Conservation (phyloP, 2,113 vertebrate species). For the Tenebrosternarchus preto region DNA sequence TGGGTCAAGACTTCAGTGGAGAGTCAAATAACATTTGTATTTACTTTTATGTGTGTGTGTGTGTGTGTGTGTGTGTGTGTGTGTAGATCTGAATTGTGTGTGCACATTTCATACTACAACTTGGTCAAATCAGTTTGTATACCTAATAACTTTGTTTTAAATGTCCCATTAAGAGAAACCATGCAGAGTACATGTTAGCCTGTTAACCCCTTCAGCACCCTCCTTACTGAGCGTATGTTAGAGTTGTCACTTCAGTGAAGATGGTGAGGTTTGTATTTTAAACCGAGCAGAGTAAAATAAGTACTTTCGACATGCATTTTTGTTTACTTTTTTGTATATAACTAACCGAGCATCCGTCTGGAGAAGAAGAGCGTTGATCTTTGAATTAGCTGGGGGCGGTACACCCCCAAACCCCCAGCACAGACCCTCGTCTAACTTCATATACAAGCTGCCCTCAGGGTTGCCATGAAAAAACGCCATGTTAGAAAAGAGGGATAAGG, state of each 20-base stretch:
- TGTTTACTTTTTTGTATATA: slow-evolving; percentile 8
- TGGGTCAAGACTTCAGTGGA: slow-evolving; percentile 52
- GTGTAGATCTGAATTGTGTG: slow-evolving; percentile 18
- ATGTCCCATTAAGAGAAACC: slow-evolving; percentile 38
- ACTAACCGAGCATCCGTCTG: not conserved
- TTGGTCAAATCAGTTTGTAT: slow-evolving; percentile 41
- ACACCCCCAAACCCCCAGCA: slow-evolving; percentile 25
- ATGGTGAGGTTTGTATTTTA: not conserved
- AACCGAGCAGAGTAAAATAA: not conserved
- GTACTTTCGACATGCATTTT: not conserved
- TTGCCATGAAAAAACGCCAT: slow-evolving; percentile 46
- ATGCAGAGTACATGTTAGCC: slow-evolving; percentile 35
- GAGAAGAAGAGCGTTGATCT: not conserved
- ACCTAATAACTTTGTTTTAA: slow-evolving; percentile 49
- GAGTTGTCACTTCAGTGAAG: not conserved
- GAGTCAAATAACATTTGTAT: slow-evolving; percentile 53
- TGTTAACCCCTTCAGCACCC: slow-evolving; percentile 33
- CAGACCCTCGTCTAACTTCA: slow-evolving; percentile 33
- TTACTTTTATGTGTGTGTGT: slow-evolving; percentile 39
- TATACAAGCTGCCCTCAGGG: slow-evolving; percentile 49
- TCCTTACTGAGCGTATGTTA: not conserved
- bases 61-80: slow-evolving; percentile 17
- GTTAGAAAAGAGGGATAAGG: slow-evolving; percentile 51
- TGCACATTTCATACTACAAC: slow-evolving; percentile 42
- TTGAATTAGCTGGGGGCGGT: slow-evolving; percentile 31